Conservation (phyloP, 2,797 vertebrate genomes). For the Rhodeus uyekii region DNA sequence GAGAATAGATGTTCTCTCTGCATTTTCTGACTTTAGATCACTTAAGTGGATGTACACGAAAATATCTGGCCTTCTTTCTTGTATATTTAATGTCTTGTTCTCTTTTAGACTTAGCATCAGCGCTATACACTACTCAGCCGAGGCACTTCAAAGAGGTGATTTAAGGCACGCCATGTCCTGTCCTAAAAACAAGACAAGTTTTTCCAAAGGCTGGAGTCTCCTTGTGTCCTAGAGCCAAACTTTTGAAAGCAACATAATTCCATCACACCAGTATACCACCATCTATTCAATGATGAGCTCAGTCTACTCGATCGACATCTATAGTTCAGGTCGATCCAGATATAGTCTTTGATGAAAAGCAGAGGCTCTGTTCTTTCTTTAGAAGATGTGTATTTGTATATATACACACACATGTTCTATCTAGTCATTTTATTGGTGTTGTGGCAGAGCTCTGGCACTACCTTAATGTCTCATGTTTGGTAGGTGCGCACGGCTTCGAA, state of each 20-base stretch:
- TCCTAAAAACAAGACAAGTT: slow-evolving; percentile 28
- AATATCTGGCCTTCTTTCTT: slow-evolving; percentile 38
- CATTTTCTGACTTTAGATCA: slow-evolving; percentile 20
- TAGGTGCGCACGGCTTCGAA: too few species aligned
- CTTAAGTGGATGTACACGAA: slow-evolving; percentile 10
- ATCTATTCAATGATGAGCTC: too few species aligned
- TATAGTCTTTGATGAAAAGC: not conserved
- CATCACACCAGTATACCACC: too few species aligned
- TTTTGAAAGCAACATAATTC: not conserved
- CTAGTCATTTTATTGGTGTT: too few species aligned
- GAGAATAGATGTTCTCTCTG: slow-evolving; percentile 10
- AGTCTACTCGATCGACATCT: too few species aligned
- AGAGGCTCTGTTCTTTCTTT: too few species aligned
- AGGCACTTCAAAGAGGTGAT: slow-evolving; percentile 5
- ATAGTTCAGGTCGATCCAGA: too few species aligned
- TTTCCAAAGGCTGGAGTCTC: not conserved
- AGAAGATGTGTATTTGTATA: too few species aligned
- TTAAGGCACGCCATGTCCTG: not conserved
- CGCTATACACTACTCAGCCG: not conserved
- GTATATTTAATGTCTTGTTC: slow-evolving; percentile 28
- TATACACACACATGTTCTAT: too few species aligned
- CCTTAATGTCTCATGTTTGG: too few species aligned
- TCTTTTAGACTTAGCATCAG: slow-evolving; percentile 15
- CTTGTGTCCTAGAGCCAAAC: not conserved
- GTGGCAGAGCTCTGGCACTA: too few species aligned